phyloP scores from a whole-genome alignment of 1,140 invertebrate genomes.

The Ceratina japonica region DNA sequence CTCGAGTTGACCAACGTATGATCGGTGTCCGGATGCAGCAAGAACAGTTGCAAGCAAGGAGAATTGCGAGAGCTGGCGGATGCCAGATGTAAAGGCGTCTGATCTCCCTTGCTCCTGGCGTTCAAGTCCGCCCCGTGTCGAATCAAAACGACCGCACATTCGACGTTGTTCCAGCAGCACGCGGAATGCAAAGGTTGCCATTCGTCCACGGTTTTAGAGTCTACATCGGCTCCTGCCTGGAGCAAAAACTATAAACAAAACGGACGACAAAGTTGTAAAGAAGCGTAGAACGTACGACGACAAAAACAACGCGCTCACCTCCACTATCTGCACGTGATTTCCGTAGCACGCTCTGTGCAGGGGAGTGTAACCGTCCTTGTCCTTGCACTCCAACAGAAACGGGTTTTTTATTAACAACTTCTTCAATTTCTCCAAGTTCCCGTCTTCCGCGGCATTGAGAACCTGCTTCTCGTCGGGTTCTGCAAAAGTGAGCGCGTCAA shows the following conservation, averaged over 20 bases:
- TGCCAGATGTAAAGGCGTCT: constrained; percentile 91
- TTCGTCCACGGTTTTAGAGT: constrained; percentile 87
- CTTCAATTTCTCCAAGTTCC: constrained; percentile 84
- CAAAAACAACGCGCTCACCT: constrained; percentile 76
- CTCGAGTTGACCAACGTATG: constrained; percentile 84
- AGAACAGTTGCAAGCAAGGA: constrained; percentile 87
- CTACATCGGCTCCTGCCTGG: constrained; percentile 86
- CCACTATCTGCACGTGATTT: constrained; percentile 88
- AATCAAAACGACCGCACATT: constrained; percentile 87
- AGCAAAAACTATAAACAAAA: constrained; percentile 82
- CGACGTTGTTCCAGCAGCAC: constrained; percentile 93
- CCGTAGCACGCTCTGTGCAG: constrained; percentile 95
- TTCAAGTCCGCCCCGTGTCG: constrained; percentile 93
- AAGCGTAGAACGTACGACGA: not conserved
- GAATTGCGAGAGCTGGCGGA: constrained; percentile 86
- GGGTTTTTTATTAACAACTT: constrained; percentile 83
- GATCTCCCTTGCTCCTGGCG: constrained; percentile 90
- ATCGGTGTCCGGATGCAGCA: constrained; percentile 87
- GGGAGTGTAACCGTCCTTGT: constrained; percentile 95
- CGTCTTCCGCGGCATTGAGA: constrained; percentile 91
- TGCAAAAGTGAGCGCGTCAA: constrained; percentile 61
- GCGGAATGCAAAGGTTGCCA: constrained; percentile 97
- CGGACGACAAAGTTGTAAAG: not conserved
- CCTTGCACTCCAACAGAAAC: constrained; percentile 84
- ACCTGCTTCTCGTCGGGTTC: constrained; percentile 85